phyloP scores from a whole-genome alignment of 2,888 invertebrate species.

The Eupithecia tripunctaria region DNA sequence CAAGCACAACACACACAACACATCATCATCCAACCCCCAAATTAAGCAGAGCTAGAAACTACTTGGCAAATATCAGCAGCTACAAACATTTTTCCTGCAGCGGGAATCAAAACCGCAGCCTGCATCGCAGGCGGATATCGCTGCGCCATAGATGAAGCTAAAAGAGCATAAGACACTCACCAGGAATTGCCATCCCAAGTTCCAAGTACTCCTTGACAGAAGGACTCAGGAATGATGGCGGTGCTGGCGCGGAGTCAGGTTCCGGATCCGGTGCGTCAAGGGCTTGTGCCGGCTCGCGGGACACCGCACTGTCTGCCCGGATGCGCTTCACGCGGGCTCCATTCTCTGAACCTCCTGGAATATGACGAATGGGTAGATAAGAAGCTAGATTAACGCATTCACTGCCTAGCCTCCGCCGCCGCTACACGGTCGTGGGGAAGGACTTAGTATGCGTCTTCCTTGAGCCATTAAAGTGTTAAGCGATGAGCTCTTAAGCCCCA shows the following conservation, averaged over 20 bases:
- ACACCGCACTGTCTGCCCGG: constrained; percentile 72
- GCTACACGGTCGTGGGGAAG: too few relatives aligned
- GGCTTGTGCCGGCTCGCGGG: constrained; percentile 74
- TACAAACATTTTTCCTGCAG: too few relatives aligned
- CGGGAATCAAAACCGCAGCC: too few relatives aligned
- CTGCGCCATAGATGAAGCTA: too few relatives aligned
- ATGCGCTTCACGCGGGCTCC: constrained; percentile 86
- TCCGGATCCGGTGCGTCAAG: constrained; percentile 81
- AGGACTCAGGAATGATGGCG: constrained; percentile 91
- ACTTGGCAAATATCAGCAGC: too few relatives aligned
- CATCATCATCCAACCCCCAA: not conserved
- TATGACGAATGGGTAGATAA: not conserved
- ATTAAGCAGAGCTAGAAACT: too few relatives aligned
- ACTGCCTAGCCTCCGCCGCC: too few relatives aligned
- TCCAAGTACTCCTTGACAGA: constrained; percentile 94
- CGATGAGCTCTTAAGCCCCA: not conserved
- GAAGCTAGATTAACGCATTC: not conserved
- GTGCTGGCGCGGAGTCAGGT: constrained; percentile 83
- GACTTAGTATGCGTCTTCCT: too few relatives aligned
- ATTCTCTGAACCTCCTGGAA: constrained; percentile 86
- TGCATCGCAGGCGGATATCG: too few relatives aligned
- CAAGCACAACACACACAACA: too few relatives aligned
- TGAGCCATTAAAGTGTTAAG: too few relatives aligned
- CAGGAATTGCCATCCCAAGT: constrained; percentile 94
- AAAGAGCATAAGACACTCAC: constrained; percentile 76